A percentile compares a stretch with the other conserved stretches of the same genome.
Evolutionary conservation across 2,797 vertebrate species (phyloP).

Genomic region (Yasuhikotakia modesta): DNA sequence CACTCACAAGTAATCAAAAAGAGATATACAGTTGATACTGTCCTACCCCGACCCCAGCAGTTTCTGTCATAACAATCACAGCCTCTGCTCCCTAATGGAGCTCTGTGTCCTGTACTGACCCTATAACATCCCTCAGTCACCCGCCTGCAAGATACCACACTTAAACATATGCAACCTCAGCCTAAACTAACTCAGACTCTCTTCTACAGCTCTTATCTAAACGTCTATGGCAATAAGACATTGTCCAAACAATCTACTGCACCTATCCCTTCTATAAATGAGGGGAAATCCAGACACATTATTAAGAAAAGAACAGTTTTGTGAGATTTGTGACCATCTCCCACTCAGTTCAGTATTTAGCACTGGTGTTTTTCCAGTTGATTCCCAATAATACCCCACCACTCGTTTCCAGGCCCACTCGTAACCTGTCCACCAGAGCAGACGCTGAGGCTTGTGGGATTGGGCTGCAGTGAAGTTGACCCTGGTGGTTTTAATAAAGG

Average conservation of each 20-base stretch:
- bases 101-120: constrained; percentile 37
- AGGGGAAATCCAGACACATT: constrained; percentile 23
- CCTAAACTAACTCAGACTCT: constrained; percentile 21
- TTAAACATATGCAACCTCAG: constrained; percentile 9
- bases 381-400: constrained; percentile 42
- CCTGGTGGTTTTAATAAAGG: constrained; percentile 78
- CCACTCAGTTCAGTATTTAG: constrained; percentile 44
- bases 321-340: constrained; percentile 27
- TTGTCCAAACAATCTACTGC: constrained; percentile 29
- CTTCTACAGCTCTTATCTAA: constrained; percentile 42
- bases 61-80: constrained; percentile 38
- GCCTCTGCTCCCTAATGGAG: constrained; percentile 35
- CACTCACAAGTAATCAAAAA: constrained; percentile 35
- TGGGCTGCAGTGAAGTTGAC: constrained; percentile 49
- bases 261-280: constrained; percentile 16
- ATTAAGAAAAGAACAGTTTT: constrained; percentile 19
- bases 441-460: constrained; percentile 41
- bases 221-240: constrained; percentile 31
- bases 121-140: constrained; percentile 38
- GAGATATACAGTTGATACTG: constrained; percentile 31
- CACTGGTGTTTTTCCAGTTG: constrained; percentile 56
- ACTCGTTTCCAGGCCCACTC: constrained; percentile 14
- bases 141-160: constrained; percentile 34
- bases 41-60: constrained; percentile 45
- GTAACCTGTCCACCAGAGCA: constrained; percentile 30